Base-by-base conservation (phyloP, 2,113 vertebrate species). In the Channa argus region DNA sequence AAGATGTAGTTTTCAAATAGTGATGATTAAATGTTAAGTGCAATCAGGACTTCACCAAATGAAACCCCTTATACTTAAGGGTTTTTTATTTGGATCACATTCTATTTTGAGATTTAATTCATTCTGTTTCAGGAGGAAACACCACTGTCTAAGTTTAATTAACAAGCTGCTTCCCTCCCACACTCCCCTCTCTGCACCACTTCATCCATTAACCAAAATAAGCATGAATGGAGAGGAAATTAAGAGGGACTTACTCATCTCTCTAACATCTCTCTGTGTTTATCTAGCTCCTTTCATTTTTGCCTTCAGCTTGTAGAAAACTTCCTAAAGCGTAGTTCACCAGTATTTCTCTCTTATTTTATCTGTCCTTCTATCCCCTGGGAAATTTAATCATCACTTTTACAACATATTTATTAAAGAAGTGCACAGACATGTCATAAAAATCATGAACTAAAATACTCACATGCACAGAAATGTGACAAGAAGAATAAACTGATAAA, bases 71-170 rank as follows among this genome's bases (percentile, higher is more conserved):
- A 54, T n/a, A 54, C 70, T 75, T 43, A 2, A 80, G 82, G 89
- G 86, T 72, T 24, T 24, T 24, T 24, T 24, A 24, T 24, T 24
- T 24, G 24, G 89, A 80, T 77, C 72, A 71, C 64, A 59, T 76
- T 84, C 79, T 74, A 71, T 85, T 88, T 79, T 71, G 63, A 85
- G 84, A 89, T 78, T 77, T 82, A 75, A 90, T 77, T 46, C 37
- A 68, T 51, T 85, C 61, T n/a, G 59, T 85, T 82, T 77, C 56
- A 77, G 55, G 67, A 83, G 15, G 69, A 84, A 75, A 79, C 54
- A 9, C 55, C 0, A 41, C 69, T 56, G 64, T 83, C 76, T 85
- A 77, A 62, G 45, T 82, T 82, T 90, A 91, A 92, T 92, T 88
- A 90, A 81, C 80, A 77, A 78, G 82, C 69, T 84, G 79, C 82